phyloP scores from a whole-genome alignment of 2,113 vertebrate species.

The Eretmochelys imbricata region DNA sequence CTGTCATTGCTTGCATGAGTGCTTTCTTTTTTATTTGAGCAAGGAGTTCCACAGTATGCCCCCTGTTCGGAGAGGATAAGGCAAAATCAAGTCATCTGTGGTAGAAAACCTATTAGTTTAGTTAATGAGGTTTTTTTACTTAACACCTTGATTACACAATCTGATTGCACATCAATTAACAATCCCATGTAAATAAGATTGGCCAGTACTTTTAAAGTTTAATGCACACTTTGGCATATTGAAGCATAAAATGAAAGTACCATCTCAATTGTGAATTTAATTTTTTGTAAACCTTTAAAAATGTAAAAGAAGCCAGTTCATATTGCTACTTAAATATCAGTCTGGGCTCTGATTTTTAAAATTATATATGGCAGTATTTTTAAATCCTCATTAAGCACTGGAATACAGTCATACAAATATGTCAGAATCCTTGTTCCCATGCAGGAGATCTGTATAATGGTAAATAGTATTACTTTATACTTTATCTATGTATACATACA shows the following conservation, averaged over 20 bases:
- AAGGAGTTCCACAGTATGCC: not conserved
- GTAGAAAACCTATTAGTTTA: not conserved
- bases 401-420: not conserved
- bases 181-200: not conserved
- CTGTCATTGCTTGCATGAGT: not conserved
- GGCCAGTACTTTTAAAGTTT: accelerated
- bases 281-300: not conserved
- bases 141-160: not conserved
- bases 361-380: not conserved
- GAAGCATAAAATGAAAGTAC: not conserved
- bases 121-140: not conserved
- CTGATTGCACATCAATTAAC: not conserved
- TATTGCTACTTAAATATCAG: not conserved
- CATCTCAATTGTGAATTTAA: not conserved
- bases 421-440: not conserved
- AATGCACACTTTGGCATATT: not conserved
- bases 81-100: not conserved
- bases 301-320: not conserved
- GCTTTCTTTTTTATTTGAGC: not conserved
- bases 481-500: not conserved
- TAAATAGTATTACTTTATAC: not conserved
- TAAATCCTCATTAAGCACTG: not conserved
- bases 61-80: not conserved
- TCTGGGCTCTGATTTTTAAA: not conserved
- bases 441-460: not conserved